Conservation (phyloP, 2,888 invertebrate genomes). For the Gandaritis pyraliata region DNA sequence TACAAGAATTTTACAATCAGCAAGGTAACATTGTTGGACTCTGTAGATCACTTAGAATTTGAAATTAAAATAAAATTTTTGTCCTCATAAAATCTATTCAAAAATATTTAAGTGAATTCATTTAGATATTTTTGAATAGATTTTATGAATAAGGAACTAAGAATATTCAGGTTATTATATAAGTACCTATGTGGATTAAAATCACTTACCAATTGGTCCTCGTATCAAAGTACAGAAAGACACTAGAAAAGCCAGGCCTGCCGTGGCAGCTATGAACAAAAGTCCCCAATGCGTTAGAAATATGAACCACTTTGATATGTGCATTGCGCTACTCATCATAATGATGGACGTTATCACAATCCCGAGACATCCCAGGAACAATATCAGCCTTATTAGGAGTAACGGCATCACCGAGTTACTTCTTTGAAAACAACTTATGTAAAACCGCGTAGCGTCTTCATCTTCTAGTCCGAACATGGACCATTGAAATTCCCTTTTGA, state of each 20-base stretch:
- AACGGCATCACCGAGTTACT: constrained; percentile 60
- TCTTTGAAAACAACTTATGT: constrained; percentile 61
- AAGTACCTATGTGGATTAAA: background rate
- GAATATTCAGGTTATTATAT: too few relatives aligned
- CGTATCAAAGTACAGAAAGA: constrained; percentile 53
- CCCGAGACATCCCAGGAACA: constrained; percentile 61
- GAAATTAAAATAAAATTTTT: background rate
- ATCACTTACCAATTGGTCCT: constrained; percentile 65
- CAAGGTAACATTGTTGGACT: too few relatives aligned
- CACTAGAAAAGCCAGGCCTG: constrained; percentile 58
- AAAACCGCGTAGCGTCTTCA: constrained; percentile 63
- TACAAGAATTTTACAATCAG: too few relatives aligned
- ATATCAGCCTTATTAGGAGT: constrained; percentile 55
- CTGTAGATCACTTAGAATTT: too few relatives aligned
- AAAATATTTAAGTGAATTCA: too few relatives aligned
- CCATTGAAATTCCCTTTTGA: constrained; percentile 57
- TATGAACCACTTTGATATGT: constrained; percentile 61
- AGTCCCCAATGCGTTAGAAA: constrained; percentile 76
- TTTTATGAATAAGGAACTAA: background rate
- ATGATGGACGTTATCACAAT: constrained; percentile 60
- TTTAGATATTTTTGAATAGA: too few relatives aligned
- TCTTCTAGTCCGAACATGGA: constrained; percentile 59
- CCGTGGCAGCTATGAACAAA: constrained; percentile 57
- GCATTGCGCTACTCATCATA: constrained; percentile 41
- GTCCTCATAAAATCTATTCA: too few relatives aligned